Base-by-base conservation (phyloP, 2,113 vertebrate species). In the Hydrochoerus hydrochaeris region DNA sequence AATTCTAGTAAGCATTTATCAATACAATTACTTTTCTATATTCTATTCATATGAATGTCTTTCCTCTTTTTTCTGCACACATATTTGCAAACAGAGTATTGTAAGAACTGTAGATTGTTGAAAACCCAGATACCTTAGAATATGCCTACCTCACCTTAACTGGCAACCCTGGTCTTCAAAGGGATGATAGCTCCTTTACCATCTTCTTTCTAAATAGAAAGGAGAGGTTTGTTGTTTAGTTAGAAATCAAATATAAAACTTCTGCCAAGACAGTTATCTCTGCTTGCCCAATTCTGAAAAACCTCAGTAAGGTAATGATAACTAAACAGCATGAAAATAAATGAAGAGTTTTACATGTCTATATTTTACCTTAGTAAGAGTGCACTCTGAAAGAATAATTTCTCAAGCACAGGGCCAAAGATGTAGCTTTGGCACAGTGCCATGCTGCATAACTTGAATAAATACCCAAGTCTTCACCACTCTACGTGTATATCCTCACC, bases 51-150 rank as follows among this genome's bases (percentile, higher is more conserved):
- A 38, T 24, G 4, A 62, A n/a, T 71, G 41, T 14, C 30, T 19
- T 49, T 73, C 54, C 1, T 13, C 3, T 13, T 52, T 24, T n/a
- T 6, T 71, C 58, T 60, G 32, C 7, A 54, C 13, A 62, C 22
- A 73, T 2, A 49, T 14, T 49, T 9, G 49, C 65, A 71, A 20
- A 46, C 7, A 41, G 11, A 35, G 3, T 19, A 32, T 19, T n/a
- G 5, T 0, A 46, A 1, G 44, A 38, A 12, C n/a, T 41, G 2
- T 35, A 2, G 67, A 22, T 49, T 16, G 0, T 32, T 26, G 1
- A 5, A 71, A 22, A 78, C 7, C 24, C 3, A 35, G 22, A 44
- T 12, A 12, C 19, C 62, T 83, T 14, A 57, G 17, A n/a, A 30
- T 3, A 32, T 58, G 65, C 38, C 9, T 10, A n/a, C 7, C 12